A percentile compares a stretch with the other conserved stretches of the same genome.
Evolutionary conservation across 2,797 vertebrate genomes (phyloP).

Genomic region (Luscinia luscinia): DNA sequence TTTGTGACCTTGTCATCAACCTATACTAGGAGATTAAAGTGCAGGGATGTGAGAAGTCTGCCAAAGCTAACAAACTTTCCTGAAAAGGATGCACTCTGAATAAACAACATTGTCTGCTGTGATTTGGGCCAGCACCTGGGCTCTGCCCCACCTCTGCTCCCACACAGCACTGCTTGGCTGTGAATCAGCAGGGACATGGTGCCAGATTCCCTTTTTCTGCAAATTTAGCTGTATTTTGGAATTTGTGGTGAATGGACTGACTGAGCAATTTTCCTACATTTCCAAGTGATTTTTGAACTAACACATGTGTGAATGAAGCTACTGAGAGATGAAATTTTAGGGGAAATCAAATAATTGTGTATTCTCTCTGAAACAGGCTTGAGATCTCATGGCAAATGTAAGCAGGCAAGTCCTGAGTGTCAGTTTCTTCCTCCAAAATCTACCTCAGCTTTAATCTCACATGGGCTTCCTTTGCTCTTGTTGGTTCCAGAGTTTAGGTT

Average conservation of each 20-base stretch:
- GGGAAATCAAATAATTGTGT: neutral
- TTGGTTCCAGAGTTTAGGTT: neutral
- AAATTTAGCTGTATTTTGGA: neutral
- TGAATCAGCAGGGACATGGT: accelerated
- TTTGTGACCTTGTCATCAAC: neutral
- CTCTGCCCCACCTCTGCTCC: neutral
- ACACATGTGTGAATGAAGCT: neutral
- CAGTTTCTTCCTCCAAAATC: neutral
- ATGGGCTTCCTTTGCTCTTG: neutral
- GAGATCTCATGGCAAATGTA: neutral
- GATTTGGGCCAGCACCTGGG: neutral
- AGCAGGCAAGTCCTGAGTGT: neutral
- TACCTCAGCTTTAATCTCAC: neutral
- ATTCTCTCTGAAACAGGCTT: neutral
- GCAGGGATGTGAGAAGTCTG: neutral
- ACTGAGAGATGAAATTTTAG: neutral
- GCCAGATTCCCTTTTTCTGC: neutral
- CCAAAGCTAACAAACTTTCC: neutral
- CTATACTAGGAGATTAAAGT: neutral
- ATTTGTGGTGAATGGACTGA: accelerated
- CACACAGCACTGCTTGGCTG: neutral
- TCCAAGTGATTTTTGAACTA: neutral
- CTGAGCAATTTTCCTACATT: accelerated
- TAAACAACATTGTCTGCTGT: neutral
- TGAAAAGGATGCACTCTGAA: neutral